Evolutionary conservation across 2,888 invertebrate species (phyloP).

Genomic region (Margaritifera margaritifera): DNA sequence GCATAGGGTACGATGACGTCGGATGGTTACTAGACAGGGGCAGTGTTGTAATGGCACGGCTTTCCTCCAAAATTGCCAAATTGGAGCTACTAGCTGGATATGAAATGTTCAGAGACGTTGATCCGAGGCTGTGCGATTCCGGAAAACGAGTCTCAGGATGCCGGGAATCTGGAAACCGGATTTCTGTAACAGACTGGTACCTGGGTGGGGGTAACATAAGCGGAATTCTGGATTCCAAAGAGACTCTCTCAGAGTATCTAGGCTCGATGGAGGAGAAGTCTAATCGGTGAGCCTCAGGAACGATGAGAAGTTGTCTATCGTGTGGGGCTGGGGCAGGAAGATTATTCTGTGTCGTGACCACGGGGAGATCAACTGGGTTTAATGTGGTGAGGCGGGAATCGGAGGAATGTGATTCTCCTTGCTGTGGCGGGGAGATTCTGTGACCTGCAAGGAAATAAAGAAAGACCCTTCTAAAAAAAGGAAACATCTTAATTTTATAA

Average conservation of each 20-base stretch:
- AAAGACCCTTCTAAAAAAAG: no score
- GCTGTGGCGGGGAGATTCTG: constrained; percentile 36
- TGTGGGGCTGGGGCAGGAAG: constrained; percentile 17
- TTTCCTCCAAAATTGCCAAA: constrained; percentile 58
- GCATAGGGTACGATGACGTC: constrained; percentile 42
- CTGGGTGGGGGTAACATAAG: constrained; percentile 47
- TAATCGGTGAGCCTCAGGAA: constrained; percentile 49
- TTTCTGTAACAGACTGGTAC: constrained; percentile 36
- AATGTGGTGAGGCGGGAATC: constrained; percentile 28
- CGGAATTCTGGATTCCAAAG: constrained; percentile 40
- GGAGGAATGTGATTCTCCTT: constrained; percentile 26
- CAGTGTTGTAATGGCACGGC: constrained; percentile 54
- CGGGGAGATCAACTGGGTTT: constrained; percentile 26
- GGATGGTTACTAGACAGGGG: constrained; percentile 34
- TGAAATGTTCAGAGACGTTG: constrained; percentile 41
- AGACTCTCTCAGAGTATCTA: constrained; percentile 33
- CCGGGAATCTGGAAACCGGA: constrained; percentile 38
- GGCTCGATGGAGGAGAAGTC: constrained; percentile 49
- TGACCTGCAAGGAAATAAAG: constrained; percentile 33
- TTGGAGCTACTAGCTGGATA: constrained; percentile 57
- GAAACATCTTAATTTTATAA: neutral
- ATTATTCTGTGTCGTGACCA: constrained; percentile 36
- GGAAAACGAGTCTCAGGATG: constrained; percentile 44
- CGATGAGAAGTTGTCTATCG: constrained; percentile 43
- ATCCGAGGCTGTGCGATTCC: constrained; percentile 37